A percentile compares a stretch with the other conserved stretches of the same genome.
Evolutionary conservation across 2,888 invertebrate species (phyloP).

Genomic region (Amphipoea oculea): DNA sequence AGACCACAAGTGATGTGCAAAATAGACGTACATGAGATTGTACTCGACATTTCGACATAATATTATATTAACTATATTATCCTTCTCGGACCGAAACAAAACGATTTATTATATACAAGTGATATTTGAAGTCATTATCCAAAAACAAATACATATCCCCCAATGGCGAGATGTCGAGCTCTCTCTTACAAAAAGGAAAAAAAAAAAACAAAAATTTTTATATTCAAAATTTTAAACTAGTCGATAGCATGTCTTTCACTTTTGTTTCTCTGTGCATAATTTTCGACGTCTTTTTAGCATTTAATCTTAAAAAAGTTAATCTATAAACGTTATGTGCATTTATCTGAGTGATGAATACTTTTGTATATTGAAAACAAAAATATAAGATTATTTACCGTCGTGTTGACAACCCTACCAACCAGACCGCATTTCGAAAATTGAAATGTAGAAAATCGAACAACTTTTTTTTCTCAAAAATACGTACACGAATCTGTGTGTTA

Average conservation of each 20-base stretch:
- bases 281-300: slow-evolving; percentile 88
- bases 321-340: slow-evolving; percentile 87
- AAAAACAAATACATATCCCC: slow-evolving; percentile 87
- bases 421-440: slow-evolving; percentile 87
- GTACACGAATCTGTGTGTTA: slow-evolving; percentile 86
- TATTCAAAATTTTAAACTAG: slow-evolving; percentile 89
- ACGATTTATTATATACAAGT: slow-evolving; percentile 67
- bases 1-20: slow-evolving; percentile 86
- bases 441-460: slow-evolving; percentile 81
- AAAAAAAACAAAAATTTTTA: slow-evolving; percentile 85
- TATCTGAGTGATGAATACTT: slow-evolving; percentile 80
- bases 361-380: slow-evolving; percentile 76
- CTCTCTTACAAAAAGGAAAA: slow-evolving; percentile 71
- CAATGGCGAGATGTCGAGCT: slow-evolving; percentile 85
- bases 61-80: slow-evolving; percentile 68
- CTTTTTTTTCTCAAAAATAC: slow-evolving; percentile 78
- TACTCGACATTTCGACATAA: slow-evolving; percentile 84
- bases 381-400: slow-evolving; percentile 78
- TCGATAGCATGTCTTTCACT: slow-evolving; percentile 86
- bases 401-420: slow-evolving; percentile 85
- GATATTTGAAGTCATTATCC: slow-evolving; percentile 68
- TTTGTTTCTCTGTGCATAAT: slow-evolving; percentile 85
- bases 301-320: slow-evolving; percentile 79
- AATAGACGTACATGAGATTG: slow-evolving; percentile 78
- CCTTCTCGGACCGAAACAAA: slow-evolving; percentile 66